Evolutionary conservation across 2,888 invertebrate genomes (phyloP).

Genomic region (Drosophila infuscata): DNA sequence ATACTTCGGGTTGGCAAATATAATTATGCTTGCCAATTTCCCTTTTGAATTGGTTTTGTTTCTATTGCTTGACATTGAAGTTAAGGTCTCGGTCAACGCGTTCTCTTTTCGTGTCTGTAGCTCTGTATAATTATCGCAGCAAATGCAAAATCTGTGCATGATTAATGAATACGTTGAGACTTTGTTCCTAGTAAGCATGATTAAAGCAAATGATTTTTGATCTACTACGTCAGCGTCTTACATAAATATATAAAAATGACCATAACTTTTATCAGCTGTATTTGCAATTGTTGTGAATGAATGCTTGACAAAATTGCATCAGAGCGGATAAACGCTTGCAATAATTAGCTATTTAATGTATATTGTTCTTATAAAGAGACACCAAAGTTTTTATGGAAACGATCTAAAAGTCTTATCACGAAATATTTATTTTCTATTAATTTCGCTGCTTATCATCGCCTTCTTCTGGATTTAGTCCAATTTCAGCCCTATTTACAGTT

Average conservation of each 20-base stretch:
- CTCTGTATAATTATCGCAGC: constrained; percentile 61
- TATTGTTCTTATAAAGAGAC: not conserved
- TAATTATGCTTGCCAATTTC: constrained; percentile 28
- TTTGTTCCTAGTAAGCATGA: constrained; percentile 26
- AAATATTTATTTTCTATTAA: not conserved
- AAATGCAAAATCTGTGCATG: constrained; percentile 63
- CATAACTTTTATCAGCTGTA: not conserved
- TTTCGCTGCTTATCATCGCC: not conserved
- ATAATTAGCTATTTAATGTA: not conserved
- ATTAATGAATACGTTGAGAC: constrained; percentile 65
- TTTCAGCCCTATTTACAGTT: not conserved
- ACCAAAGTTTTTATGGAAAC: not conserved
- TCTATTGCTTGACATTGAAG: constrained; percentile 46
- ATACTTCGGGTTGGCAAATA: constrained; percentile 1
- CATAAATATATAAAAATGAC: not conserved
- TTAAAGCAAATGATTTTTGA: not conserved
- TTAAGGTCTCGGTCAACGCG: constrained; percentile 76
- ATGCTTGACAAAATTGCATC: not conserved
- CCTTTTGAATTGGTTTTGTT: constrained; percentile 15
- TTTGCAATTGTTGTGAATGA: not conserved
- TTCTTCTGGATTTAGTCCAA: not conserved
- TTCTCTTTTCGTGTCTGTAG: constrained; percentile 56
- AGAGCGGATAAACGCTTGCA: not conserved
- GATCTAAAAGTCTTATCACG: not conserved
- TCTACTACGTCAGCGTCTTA: not conserved